A percentile compares a stretch with the other conserved stretches of the same genome.
Conservation (phyloP, 2,888 invertebrate species). For the Chorisops tibialis region DNA sequence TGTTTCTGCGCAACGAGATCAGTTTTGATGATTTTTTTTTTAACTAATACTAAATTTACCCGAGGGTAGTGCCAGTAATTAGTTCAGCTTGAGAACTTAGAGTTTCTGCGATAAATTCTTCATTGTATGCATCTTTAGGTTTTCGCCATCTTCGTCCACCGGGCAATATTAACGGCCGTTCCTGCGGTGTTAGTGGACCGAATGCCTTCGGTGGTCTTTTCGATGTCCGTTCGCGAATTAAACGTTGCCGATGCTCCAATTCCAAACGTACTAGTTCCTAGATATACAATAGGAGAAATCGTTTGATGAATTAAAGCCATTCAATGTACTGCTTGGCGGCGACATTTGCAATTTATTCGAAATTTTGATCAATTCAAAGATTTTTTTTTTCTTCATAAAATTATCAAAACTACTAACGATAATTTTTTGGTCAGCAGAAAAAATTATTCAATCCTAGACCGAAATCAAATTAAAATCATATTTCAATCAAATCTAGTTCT, state of each 20-base stretch:
- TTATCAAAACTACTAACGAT: too few species aligned
- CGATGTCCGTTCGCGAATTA: conserved; percentile 54
- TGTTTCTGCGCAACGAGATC: conserved; percentile 3
- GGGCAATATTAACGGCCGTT: conserved; percentile 70
- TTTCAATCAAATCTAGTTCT: too few species aligned
- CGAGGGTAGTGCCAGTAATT: conserved; percentile 76
- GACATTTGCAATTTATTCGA: background rate
- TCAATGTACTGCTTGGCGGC: background rate
- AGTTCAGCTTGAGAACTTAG: conserved; percentile 82
- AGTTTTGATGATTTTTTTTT: background rate
- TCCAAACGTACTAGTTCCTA: conserved; percentile 29
- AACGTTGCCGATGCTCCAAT: conserved; percentile 53
- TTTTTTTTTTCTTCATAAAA: too few species aligned
- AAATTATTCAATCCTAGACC: too few species aligned
- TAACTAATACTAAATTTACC: conserved; percentile 58
- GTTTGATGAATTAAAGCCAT: background rate
- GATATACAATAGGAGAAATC: background rate
- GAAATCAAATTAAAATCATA: too few species aligned
- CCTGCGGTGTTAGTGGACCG: conserved; percentile 62
- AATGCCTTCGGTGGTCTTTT: conserved; percentile 54
- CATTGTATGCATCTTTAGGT: conserved; percentile 84
- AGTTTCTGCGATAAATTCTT: conserved; percentile 82
- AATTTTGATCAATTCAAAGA: background rate
- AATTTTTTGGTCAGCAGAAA: too few species aligned
- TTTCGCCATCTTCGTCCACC: conserved; percentile 76